Base-by-base conservation (phyloP, 2,888 invertebrate genomes). In the Acrocera orbiculus region DNA sequence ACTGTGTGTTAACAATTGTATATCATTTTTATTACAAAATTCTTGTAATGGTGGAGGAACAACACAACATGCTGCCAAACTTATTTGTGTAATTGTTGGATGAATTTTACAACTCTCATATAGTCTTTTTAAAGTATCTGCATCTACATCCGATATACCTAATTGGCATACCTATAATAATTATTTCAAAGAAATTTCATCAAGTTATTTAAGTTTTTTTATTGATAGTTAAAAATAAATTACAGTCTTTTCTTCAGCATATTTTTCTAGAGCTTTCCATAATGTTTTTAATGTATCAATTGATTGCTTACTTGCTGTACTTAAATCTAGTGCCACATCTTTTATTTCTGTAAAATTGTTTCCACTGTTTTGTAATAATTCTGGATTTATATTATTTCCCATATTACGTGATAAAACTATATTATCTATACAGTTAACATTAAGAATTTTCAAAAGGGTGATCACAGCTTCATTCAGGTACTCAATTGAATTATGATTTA, bases 1-100 rank as follows among this genome's bases (percentile, higher is more conserved):
- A 49, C 83, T 89, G 56, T 98, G 96, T 0, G 95, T 96, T 16
- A 96, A 66, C 24, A 98, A 63, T 53, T 92, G 90, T 40, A 98
- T 79, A 49, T 87, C 85, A 48, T 92, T 76, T 43, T 81, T 76
- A 47, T 82, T 80, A 40, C 95, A 89, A 63, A 86, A 96, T 42
- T 76, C 73, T 56, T 86, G 80, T 43, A 96, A 66, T 3, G 82
- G 74, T 2, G 86, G 81, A 15, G 95, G 93, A 34, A 96, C 92
- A 4, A 90, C 83, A 63, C 93, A 93, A 54, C 93, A 93, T 10
- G 82, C 78, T 2, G 83, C 76, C 35, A 93, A 65, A 63, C 89
- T 93, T 38, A 95, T 87, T 64, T 95, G 93, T 35, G 90, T 80
- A 36, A 89, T 86, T 40, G 73, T 69, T 4, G 93, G 93, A 50